phyloP scores from a whole-genome alignment of 2,113 vertebrate species.

The Chiloscyllium plagiosum region DNA sequence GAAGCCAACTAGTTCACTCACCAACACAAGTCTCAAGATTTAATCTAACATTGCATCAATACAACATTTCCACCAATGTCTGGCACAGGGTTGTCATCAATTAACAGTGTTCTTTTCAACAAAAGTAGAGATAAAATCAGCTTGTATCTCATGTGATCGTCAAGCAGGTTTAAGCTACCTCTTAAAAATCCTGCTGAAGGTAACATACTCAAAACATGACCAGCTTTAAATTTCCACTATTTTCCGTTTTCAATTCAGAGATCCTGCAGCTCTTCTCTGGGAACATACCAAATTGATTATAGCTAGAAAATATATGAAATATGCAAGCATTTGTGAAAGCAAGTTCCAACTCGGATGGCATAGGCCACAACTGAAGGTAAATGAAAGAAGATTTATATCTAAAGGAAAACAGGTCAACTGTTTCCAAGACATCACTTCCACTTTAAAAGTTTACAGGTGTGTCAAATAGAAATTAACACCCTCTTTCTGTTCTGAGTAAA shows the following conservation, averaged over 20 bases:
- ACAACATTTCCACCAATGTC: background rate
- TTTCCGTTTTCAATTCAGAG: background rate
- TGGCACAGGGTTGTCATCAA: background rate
- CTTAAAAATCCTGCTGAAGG: background rate
- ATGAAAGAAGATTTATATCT: background rate
- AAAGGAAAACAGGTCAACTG: background rate
- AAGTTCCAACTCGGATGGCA: background rate
- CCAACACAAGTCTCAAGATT: background rate
- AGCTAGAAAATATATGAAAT: too few relatives aligned
- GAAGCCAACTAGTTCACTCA: background rate
- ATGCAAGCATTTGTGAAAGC: background rate
- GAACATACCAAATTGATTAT: background rate
- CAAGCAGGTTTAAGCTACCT: background rate
- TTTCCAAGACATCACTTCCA: background rate
- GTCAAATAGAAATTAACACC: background rate
- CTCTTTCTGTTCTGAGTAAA: background rate
- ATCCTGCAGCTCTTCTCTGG: background rate
- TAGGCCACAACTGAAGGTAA: background rate
- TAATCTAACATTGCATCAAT: background rate
- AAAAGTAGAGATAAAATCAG: background rate
- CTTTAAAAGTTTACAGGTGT: background rate
- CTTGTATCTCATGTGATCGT: background rate
- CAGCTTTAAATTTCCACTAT: background rate
- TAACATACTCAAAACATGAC: background rate
- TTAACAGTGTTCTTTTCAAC: background rate